A percentile compares a stretch with the other conserved stretches of the same genome.
Conservation (phyloP, 2,888 invertebrate species). For the Mesochorus sp. region DNA sequence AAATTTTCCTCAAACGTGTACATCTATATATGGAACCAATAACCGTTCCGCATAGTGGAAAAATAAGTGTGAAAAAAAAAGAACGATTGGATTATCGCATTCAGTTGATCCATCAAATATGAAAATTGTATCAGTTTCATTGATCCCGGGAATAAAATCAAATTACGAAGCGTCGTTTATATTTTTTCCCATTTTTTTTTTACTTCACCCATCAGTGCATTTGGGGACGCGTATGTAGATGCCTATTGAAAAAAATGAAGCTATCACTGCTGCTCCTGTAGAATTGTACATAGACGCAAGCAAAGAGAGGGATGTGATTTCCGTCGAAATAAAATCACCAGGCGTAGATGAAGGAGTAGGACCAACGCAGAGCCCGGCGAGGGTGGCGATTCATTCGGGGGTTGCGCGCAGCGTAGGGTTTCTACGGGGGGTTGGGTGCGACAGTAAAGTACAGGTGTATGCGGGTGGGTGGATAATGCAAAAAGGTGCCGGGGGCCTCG, state of each 20-base stretch:
- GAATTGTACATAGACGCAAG: conserved; percentile 55
- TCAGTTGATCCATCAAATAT: conserved; percentile 26
- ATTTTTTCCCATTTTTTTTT: conserved; percentile 35
- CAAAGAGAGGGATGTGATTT: conserved; percentile 56
- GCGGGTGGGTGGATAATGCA: conserved; percentile 76
- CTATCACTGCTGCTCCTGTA: conserved; percentile 59
- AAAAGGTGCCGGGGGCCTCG: conserved; percentile 80
- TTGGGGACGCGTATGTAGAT: conserved; percentile 69
- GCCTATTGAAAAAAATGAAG: background rate
- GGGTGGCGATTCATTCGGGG: conserved; percentile 55
- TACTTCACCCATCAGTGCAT: conserved; percentile 52
- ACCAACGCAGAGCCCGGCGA: conserved; percentile 33
- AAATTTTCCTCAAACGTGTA: background rate
- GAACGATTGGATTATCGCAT: conserved; percentile 11
- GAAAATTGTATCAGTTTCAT: conserved; percentile 59
- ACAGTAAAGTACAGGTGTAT: conserved; percentile 54
- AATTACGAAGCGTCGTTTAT: conserved; percentile 73
- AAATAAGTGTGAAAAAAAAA: background rate
- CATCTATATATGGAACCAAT: background rate
- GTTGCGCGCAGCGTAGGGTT: conserved; percentile 59
- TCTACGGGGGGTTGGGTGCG: conserved; percentile 67
- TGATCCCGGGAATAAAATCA: conserved; percentile 68
- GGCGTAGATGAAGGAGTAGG: conserved; percentile 52
- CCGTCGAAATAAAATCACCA: conserved; percentile 38
- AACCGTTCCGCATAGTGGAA: background rate